phyloP scores from a whole-genome alignment of 2,888 invertebrate genomes.

The Malacosoma neustria region DNA sequence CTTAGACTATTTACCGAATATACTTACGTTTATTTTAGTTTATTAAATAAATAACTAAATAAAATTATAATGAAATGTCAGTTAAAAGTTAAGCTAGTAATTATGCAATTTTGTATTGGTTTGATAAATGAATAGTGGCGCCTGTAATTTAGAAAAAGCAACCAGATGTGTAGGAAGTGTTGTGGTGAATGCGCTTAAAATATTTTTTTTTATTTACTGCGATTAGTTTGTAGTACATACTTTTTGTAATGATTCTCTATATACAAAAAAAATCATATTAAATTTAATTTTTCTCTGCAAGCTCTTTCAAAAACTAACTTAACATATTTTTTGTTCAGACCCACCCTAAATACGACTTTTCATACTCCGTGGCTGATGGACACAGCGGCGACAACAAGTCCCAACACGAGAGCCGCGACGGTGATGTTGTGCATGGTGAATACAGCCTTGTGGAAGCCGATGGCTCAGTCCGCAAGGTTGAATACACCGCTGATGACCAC shows the following conservation, averaged over 20 bases:
- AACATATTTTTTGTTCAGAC: constrained; percentile 1
- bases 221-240: too few relatives aligned
- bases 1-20: neutral
- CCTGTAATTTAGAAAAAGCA: too few relatives aligned
- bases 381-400: constrained; percentile 73
- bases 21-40: neutral
- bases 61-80: neutral
- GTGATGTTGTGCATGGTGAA: constrained; percentile 67
- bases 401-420: constrained; percentile 65
- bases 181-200: too few relatives aligned
- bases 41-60: neutral
- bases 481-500: constrained; percentile 68
- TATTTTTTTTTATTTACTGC: too few relatives aligned
- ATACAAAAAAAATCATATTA: too few relatives aligned
- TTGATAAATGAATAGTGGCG: too few relatives aligned
- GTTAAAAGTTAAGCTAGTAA: too few relatives aligned
- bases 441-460: constrained; percentile 72
- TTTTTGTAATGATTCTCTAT: too few relatives aligned
- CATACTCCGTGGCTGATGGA: constrained; percentile 73
- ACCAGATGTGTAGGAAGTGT: too few relatives aligned
- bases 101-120: too few relatives aligned
- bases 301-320: too few relatives aligned
- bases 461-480: constrained; percentile 68
- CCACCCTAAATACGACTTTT: constrained; percentile 29
- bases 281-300: too few relatives aligned